A percentile compares a stretch with the other conserved stretches of the same genome.
Conservation (phyloP, 1,140 invertebrate species). For the Sinella curviseta region DNA sequence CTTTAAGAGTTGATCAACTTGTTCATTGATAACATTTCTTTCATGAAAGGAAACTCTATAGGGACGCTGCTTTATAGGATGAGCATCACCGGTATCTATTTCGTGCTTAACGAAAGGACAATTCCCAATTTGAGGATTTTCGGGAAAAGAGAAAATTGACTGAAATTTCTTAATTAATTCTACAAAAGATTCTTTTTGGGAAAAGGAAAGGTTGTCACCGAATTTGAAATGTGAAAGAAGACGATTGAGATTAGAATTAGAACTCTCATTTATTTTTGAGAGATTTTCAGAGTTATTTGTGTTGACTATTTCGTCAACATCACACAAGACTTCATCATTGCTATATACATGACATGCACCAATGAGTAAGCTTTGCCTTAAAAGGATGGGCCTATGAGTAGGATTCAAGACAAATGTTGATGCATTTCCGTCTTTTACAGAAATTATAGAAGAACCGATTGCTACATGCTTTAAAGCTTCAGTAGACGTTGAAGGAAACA, state of each 20-base stretch:
- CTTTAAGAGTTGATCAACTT: too few species aligned
- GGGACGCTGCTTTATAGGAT: too few species aligned
- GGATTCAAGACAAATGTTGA: not conserved
- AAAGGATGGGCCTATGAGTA: not conserved
- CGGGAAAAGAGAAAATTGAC: too few species aligned
- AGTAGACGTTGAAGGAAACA: not conserved
- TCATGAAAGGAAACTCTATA: too few species aligned
- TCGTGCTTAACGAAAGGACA: too few species aligned
- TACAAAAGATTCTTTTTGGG: slow-evolving; percentile 58
- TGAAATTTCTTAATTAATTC: slow-evolving; percentile 51
- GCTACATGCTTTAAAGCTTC: not conserved
- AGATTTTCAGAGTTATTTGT: too few species aligned
- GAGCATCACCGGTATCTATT: too few species aligned
- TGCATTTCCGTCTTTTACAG: not conserved
- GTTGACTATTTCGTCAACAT: not conserved
- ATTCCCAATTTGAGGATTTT: too few species aligned
- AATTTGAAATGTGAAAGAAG: not conserved
- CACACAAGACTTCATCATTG: not conserved
- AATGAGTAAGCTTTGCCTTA: not conserved
- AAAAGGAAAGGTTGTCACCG: slow-evolving; percentile 51
- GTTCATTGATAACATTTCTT: too few species aligned
- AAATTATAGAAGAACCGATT: not conserved
- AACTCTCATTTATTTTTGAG: too few species aligned
- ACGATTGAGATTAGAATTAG: not conserved
- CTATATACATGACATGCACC: not conserved